phyloP scores from a whole-genome alignment of 2,113 vertebrate genomes.

The Oplegnathus fasciatus region DNA sequence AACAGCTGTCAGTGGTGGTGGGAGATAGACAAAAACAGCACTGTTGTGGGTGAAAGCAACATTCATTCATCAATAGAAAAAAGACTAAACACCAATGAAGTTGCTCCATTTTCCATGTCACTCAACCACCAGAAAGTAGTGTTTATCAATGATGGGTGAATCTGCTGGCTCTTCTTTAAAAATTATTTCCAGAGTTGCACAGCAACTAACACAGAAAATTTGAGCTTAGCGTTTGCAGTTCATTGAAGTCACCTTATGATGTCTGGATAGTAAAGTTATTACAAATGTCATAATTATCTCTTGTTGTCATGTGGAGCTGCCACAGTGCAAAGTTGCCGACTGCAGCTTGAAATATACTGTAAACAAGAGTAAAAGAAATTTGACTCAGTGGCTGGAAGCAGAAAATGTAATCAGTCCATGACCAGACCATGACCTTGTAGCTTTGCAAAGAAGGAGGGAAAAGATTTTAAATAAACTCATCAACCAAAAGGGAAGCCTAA shows the following conservation, averaged over 20 bases:
- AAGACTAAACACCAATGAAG: not conserved
- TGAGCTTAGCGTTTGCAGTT: not conserved
- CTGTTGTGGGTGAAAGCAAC: conserved; percentile 8
- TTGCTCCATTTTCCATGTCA: conserved; percentile 30
- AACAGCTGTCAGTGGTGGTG: conserved; percentile 23
- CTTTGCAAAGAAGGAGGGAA: conserved; percentile 14
- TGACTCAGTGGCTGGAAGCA: conserved; percentile 33
- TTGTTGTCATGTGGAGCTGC: conserved; percentile 15
- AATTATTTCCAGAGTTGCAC: conserved; percentile 5
- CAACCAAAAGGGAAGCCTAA: not conserved
- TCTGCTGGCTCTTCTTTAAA: not conserved
- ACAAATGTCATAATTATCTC: conserved; percentile 20
- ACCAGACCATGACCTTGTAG: conserved; percentile 28
- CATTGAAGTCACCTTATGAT: conserved; percentile 3
- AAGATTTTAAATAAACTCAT: conserved; percentile 3
- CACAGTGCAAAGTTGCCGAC: conserved; percentile 38
- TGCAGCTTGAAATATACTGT: conserved; percentile 34
- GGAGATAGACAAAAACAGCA: conserved; percentile 19
- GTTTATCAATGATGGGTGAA: conserved; percentile 32
- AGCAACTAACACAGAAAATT: not conserved
- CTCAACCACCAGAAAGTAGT: conserved; percentile 9
- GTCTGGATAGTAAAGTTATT: conserved; percentile 22
- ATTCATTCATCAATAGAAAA: conserved; percentile 22
- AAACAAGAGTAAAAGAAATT: conserved; percentile 43
- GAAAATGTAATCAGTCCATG: conserved; percentile 43